Percentiles rank a stretch among this genome's conserved stretches.
Evolutionary conservation across 2,797 vertebrate genomes (phyloP).

Genomic region (Propithecus perrieri): DNA sequence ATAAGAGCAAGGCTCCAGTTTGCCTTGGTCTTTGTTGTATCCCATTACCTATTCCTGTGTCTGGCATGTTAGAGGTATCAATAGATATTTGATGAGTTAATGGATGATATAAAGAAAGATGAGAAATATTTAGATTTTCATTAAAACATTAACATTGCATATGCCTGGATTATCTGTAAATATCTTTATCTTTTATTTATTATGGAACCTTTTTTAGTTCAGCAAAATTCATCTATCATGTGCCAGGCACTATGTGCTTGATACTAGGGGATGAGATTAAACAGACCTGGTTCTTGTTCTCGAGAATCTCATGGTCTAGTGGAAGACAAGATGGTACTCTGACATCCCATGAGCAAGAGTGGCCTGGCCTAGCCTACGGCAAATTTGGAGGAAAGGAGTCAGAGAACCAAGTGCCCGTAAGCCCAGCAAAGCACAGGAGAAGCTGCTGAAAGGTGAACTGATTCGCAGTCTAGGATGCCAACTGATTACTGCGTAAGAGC

Average conservation of each 20-base stretch:
- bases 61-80: not conserved
- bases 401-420: not conserved
- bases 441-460: not conserved
- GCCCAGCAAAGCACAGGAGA: not conserved
- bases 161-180: not conserved
- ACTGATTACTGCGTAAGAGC: too few species aligned
- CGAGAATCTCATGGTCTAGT: not conserved
- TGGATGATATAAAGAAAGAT: not conserved
- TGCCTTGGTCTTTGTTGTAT: not conserved
- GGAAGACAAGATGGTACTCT: not conserved
- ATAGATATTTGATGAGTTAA: not conserved
- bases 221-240: not conserved
- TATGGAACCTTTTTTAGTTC: not conserved
- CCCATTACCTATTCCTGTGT: not conserved
- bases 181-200: not conserved
- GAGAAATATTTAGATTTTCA: not conserved
- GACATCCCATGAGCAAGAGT: not conserved
- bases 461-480: not conserved
- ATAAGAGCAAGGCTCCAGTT: not conserved
- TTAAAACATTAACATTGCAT: not conserved
- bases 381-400: not conserved
- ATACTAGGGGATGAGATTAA: not conserved
- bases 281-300: not conserved
- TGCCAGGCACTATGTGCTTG: not conserved
- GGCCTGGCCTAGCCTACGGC: not conserved